Evolutionary conservation across 2,797 vertebrate genomes (phyloP).

Genomic region (Ctenopoma kingsleyae): DNA sequence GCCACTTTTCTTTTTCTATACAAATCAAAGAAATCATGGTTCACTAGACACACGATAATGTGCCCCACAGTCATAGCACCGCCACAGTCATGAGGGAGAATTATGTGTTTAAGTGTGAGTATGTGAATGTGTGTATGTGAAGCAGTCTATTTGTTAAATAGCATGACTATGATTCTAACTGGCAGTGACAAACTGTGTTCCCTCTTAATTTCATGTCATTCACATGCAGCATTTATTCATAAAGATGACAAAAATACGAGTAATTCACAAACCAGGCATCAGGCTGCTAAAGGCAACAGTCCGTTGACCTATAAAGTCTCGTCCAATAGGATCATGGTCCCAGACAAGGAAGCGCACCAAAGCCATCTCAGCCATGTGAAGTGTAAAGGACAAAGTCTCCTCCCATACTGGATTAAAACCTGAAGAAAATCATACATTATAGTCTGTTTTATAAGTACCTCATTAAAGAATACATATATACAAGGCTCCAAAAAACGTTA

Average conservation of each 20-base stretch:
- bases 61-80: conserved; percentile 16
- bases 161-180: conserved; percentile 20
- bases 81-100: conserved; percentile 15
- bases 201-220: conserved; percentile 21
- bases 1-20: conserved; percentile 34
- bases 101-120: conserved; percentile 8
- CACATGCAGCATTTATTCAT: conserved; percentile 7
- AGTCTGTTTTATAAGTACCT: conserved; percentile 7
- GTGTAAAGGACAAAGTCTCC: conserved; percentile 95
- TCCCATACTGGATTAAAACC: conserved; percentile 99
- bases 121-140: conserved; percentile 1
- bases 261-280: conserved; percentile 88
- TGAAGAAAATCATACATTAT: conserved; percentile 58
- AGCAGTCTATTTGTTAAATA: conserved; percentile 28
- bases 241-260: conserved; percentile 21
- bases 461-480: background rate
- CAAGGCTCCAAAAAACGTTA: no score
- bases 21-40: conserved; percentile 42
- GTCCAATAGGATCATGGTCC: conserved; percentile 98
- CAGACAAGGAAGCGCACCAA: conserved; percentile 97
- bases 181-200: conserved; percentile 27
- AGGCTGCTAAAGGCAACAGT: conserved; percentile 96
- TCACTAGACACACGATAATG: conserved; percentile 42
- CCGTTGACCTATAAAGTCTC: conserved; percentile 97
- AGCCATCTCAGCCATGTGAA: conserved; percentile 96